Evolutionary conservation across 1,140 invertebrate genomes (phyloP).

Genomic region (Lamellibrachia luymesi): DNA sequence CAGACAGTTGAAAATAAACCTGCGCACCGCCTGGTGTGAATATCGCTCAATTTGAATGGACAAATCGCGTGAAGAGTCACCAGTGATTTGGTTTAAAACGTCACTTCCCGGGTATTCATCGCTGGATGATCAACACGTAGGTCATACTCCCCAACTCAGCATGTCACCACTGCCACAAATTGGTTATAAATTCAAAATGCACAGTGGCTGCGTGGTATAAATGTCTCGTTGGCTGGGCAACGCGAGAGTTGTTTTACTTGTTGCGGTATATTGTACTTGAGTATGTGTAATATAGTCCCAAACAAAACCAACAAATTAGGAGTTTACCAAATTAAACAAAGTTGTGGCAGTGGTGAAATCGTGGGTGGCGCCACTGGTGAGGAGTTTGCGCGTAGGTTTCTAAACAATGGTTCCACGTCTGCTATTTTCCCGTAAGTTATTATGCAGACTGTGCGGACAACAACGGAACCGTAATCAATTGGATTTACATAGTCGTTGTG

Average conservation of each 20-base stretch:
- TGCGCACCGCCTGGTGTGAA: not conserved
- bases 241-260: no score
- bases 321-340: no score
- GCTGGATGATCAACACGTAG: not conserved
- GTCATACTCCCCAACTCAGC: no score
- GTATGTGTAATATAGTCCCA: no score
- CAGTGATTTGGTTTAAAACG: not conserved
- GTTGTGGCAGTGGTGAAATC: no score
- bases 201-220: no score
- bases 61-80: not conserved
- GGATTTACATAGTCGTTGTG: not conserved
- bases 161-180: no score
- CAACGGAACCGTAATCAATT: not conserved
- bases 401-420: not conserved
- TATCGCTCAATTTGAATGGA: not conserved
- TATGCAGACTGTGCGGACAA: not conserved
- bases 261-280: no score
- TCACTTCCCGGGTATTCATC: not conserved
- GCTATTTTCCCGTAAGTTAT: not conserved
- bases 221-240: no score
- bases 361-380: no score
- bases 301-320: no score
- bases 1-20: not conserved
- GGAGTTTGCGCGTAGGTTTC: not conserved
- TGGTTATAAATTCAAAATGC: no score